phyloP scores from a whole-genome alignment of 2,113 vertebrate genomes.

The Osmerus mordax region DNA sequence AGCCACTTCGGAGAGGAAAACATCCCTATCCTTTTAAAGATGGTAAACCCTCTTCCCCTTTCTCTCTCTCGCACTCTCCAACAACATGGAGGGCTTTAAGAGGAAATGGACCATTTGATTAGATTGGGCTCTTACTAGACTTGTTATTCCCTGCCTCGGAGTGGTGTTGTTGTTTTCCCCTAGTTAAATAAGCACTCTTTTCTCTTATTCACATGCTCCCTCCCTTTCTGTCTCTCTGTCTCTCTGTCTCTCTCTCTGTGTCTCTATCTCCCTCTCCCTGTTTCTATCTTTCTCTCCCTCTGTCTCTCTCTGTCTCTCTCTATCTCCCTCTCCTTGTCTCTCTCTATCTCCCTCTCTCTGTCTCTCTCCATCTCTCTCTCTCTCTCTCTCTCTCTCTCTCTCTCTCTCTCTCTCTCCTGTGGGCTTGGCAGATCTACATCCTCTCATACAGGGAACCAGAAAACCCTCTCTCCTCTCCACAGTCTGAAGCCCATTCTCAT shows the following conservation, averaged over 20 bases:
- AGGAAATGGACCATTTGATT: conserved; percentile 57
- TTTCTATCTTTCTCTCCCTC: background rate
- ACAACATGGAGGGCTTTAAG: conserved; percentile 40
- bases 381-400: conserved; percentile 3
- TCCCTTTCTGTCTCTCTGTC: conserved; percentile 7
- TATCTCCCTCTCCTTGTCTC: background rate
- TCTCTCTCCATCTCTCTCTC: background rate
- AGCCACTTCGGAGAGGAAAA: conserved; percentile 12
- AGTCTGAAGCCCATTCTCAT: background rate
- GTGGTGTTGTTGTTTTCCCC: conserved; percentile 34
- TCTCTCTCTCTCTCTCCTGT: background rate
- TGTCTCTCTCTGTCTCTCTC: conserved; percentile 3
- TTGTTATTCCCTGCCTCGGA: conserved; percentile 41
- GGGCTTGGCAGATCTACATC: background rate
- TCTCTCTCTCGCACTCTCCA: background rate
- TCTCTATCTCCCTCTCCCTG: conserved; percentile 10
- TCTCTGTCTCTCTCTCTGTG: background rate
- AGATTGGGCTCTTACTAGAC: conserved; percentile 50
- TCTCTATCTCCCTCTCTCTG: background rate
- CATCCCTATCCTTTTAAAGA: conserved; percentile 13
- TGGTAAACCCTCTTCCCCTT: background rate
- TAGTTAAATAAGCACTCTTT: conserved; percentile 28
- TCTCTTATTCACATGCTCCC: background rate
- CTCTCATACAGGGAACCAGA: background rate
- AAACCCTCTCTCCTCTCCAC: background rate